Evolutionary conservation across 2,113 vertebrate genomes (phyloP), one percentile per base, ranked within the genome.

Genomic region (Upupa epops): DNA sequence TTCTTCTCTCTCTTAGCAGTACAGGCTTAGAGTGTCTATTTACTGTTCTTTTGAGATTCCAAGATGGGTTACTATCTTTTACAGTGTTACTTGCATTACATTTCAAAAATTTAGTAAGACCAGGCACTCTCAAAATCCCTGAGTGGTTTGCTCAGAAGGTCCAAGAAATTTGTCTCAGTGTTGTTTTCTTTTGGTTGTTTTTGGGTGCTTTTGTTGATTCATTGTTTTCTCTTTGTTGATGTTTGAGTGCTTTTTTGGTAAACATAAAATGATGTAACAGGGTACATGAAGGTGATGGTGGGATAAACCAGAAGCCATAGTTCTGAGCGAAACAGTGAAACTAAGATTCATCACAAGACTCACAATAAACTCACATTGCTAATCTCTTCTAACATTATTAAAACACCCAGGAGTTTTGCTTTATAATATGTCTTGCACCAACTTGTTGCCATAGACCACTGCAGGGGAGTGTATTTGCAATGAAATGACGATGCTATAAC

Each of bases 371-470:
- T 96, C 78, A 94, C 84, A 80, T 69, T 93, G 71, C 91, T 95
- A 95, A 95, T 93, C 91, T 91, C 78, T 93, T 89, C 93, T 94
- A 95, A 95, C 93, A 90, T 92, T 86, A 93, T 96, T 95, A 93
- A 95, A 91, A 60, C 54, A 49, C 28, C 19, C 17, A 28, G 37
- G 26, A 64, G 31, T 82, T 92, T 79, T 76, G 48, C 74, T 94
- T 69, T 46, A 8, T 83, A 34, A 4, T 66, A 55, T 32, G 55
- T 73, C 42, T 89, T 76, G 40, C 58, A 77, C 28, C 36, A 56
- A 5, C 54, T 84, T 20, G 31, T 37, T 86, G 58, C 51, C 48
- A 11, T 29, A 69, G 59, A 64, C 5, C 11, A 49, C 75, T 69
- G 55, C 46, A 79, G 86, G 40, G 40, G 77, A 82, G 51, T 54